Evolutionary conservation across 2,797 vertebrate genomes (phyloP).

Genomic region (Prunella strophiata): DNA sequence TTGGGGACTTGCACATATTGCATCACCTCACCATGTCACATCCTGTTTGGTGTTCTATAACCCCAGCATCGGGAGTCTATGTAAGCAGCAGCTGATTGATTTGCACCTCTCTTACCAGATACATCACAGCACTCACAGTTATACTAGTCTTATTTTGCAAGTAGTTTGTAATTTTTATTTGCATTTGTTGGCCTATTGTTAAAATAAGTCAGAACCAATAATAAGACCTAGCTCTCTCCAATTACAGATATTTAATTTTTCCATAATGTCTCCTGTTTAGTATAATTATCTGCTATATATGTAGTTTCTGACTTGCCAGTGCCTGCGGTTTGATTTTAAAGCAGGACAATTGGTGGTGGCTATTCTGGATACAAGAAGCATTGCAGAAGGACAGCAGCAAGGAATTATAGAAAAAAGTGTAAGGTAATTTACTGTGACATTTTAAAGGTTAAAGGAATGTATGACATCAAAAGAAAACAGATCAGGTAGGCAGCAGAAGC

Average conservation of each 20-base stretch:
- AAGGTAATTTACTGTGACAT: not conserved
- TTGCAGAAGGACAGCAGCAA: not conserved
- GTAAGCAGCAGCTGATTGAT: slow-evolving; percentile 2
- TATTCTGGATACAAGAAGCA: not conserved
- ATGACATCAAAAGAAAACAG: not conserved
- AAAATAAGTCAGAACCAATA: not conserved
- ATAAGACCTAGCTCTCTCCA: not conserved
- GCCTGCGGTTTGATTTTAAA: not conserved
- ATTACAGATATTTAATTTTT: not conserved
- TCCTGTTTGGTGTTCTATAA: not conserved
- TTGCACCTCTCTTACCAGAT: not conserved
- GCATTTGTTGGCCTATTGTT: not conserved
- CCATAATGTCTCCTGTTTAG: not conserved
- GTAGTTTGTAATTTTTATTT: not conserved
- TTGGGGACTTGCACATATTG: not conserved
- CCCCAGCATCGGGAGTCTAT: not conserved
- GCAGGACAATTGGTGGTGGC: not conserved
- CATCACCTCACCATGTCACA: not conserved
- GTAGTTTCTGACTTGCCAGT: not conserved
- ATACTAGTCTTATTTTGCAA: not conserved
- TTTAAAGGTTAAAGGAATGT: not conserved
- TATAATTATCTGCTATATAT: not conserved
- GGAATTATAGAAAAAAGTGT: not conserved
- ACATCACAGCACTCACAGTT: not conserved
- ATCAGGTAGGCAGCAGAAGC: not conserved